Evolutionary conservation across 1,140 invertebrate species (phyloP), one percentile per base, ranked within the genome.

Genomic region (Euglossa dilemma): DNA sequence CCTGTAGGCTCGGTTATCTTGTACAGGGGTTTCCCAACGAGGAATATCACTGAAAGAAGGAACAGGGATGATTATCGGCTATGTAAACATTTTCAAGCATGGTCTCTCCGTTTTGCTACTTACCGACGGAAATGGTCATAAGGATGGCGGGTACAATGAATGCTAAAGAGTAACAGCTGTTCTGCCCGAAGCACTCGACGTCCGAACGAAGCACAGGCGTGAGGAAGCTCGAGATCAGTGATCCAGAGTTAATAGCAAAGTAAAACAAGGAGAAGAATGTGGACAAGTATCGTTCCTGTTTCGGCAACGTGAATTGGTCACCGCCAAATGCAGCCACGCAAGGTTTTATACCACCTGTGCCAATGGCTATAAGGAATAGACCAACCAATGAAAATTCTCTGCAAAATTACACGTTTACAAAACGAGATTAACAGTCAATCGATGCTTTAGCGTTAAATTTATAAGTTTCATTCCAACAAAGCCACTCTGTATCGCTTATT

Each of bases 241-340:
- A 98, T 8, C 98, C 99, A 5, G 97, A 96, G 91, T 99, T 99
- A 88, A 99, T 99, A 50, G 98, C 95, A 88, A 99, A 98, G 94
- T 99, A 99, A 93, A 99, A 99, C 0, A 99, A 93, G 0, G 98
- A 99, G 93, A 99, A 99, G 94, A 98, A 99, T 77, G 96, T 96
- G 3, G 96, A 95, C 61, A 99, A 93, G 90, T 98, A 96, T 82
- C 93, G 93, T 89, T 96, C 96, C 94, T 97, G 97, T 90, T 97
- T 96, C 0, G 98, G 98, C 57, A 98, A 86, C 82, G 96, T 94
- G 92, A 99, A 99, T 94, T 99, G 99, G 94, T 99, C 99, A 0
- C 98, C 99, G 28, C 99, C 99, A 93, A 99, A 99, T 0, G 99
- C 97, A 0, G 98, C 96, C 0, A 99, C 99, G 92, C 98, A 99